phyloP scores from a whole-genome alignment of 2,888 invertebrate species.

The Busseola fusca region DNA sequence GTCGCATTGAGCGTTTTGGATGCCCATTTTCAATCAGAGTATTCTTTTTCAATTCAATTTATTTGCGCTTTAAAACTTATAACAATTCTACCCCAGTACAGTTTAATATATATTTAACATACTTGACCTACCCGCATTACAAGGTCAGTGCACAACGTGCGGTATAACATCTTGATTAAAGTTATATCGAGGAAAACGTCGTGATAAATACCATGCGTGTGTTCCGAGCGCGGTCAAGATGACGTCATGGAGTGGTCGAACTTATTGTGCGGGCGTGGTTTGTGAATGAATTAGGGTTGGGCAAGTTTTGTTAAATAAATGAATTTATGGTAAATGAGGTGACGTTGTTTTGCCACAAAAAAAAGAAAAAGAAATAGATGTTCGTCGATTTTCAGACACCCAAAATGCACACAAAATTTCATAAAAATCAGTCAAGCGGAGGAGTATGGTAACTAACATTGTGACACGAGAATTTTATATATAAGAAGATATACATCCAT shows the following conservation, averaged over 20 bases:
- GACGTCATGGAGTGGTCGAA: not conserved
- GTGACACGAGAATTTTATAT: too few species aligned
- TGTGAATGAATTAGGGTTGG: not conserved
- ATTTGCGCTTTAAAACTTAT: not conserved
- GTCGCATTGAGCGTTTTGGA: not conserved
- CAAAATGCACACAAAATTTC: too few species aligned
- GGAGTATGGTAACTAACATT: too few species aligned
- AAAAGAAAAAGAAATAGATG: too few species aligned
- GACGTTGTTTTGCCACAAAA: too few species aligned
- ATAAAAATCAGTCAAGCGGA: too few species aligned
- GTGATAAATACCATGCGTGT: slow-evolving; percentile 11
- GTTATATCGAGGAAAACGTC: slow-evolving; percentile 15
- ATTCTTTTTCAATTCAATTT: not conserved
- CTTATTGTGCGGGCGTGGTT: slow-evolving; percentile 12
- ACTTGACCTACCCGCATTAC: not conserved
- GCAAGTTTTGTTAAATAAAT: not conserved
- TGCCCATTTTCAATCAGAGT: too few species aligned
- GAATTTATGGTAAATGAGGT: not conserved
- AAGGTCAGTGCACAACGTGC: slow-evolving; percentile 10
- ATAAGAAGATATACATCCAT: too few species aligned
- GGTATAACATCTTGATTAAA: slow-evolving; percentile 31
- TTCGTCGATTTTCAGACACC: too few species aligned
- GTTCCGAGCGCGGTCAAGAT: not conserved
- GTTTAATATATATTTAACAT: not conserved
- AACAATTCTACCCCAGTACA: slow-evolving; percentile 2